Evolutionary conservation across 1,140 invertebrate genomes (phyloP), one percentile per base, ranked within the genome.

Genomic region (Tetramorium parvispinum): DNA sequence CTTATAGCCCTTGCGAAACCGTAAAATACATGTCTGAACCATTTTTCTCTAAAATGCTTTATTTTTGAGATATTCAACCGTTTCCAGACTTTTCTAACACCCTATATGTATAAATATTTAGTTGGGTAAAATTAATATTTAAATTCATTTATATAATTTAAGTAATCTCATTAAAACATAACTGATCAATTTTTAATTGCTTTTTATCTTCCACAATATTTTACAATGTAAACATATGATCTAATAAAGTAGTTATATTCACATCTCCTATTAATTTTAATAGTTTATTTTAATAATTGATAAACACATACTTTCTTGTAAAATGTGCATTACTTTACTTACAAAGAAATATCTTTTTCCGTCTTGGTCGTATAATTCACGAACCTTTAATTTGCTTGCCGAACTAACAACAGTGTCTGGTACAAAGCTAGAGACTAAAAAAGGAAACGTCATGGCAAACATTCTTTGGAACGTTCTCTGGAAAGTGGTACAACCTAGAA

Each of bases 361-460:
- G 18, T 37, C 21, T 46, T 24, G 7, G 3, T 27, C 5, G 5
- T 83, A 75, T 59, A 59, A 46, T 70, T 2, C n/a, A 59, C 37
- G 7, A 75, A 83, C 79, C 68, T 21, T 61, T 3, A 73, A 82
- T 82, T 82, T 82, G 13, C 10, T 13, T 32, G 32, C 18, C 11
- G 27, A 68, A 49, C 37, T 32, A 73, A 57, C 6, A 51, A n/a
- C 24, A 37, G 59, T 46, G 49, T 70, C 53, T 49, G 53, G 3
- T 49, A 46, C 13, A 66, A 78, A 78, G 59, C 24, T 21, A 32
- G 13, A 32, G 24, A 27, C 49, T 65, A 11, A 77, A 40, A 65
- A 55, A 32, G 46, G 21, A 51, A 55, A 5, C 55, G 77, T 68
- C 24, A 13, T 10, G 16, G 27, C 53, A 18, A 59, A 13, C n/a